Evolutionary conservation across 2,113 vertebrate species (phyloP).

Genomic region (Paramormyrops kingsleyae): DNA sequence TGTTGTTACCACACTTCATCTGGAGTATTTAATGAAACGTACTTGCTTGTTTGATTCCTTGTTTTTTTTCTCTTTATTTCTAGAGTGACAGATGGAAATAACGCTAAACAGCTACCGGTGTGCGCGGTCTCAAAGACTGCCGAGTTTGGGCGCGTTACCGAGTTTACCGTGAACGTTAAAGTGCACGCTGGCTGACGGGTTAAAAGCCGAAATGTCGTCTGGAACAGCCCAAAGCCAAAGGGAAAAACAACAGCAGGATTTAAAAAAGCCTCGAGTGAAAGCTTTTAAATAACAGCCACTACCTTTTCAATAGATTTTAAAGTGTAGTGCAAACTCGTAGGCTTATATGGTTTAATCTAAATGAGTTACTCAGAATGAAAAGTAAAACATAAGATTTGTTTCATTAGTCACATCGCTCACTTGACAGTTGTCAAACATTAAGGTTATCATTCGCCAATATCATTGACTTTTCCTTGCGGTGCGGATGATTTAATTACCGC

Average conservation of each 20-base stretch:
- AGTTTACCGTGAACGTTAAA: not conserved
- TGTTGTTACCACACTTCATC: slow-evolving; percentile 7
- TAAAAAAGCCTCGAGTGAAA: not conserved
- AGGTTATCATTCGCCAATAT: not conserved
- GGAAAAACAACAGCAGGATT: not conserved
- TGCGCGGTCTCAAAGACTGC: not conserved
- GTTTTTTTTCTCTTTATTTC: not conserved
- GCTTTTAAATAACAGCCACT: not conserved
- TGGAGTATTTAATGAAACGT: slow-evolving; percentile 11
- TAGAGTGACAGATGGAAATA: slow-evolving; percentile 1
- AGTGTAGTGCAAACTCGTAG: not conserved
- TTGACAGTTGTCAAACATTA: slow-evolving; percentile 6
- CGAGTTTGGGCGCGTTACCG: not conserved
- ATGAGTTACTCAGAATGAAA: not conserved
- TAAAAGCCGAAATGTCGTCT: not conserved
- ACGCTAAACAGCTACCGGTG: not conserved
- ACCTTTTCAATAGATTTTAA: not conserved
- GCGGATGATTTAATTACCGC: not conserved
- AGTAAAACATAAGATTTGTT: not conserved
- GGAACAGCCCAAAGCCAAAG: not conserved
- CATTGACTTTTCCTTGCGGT: not conserved
- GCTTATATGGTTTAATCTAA: not conserved
- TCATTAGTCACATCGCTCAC: not conserved
- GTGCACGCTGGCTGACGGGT: not conserved
- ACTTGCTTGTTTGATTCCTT: slow-evolving; percentile 3